phyloP scores from a whole-genome alignment of 2,797 vertebrate genomes.

The Bryconaethiops microstoma region DNA sequence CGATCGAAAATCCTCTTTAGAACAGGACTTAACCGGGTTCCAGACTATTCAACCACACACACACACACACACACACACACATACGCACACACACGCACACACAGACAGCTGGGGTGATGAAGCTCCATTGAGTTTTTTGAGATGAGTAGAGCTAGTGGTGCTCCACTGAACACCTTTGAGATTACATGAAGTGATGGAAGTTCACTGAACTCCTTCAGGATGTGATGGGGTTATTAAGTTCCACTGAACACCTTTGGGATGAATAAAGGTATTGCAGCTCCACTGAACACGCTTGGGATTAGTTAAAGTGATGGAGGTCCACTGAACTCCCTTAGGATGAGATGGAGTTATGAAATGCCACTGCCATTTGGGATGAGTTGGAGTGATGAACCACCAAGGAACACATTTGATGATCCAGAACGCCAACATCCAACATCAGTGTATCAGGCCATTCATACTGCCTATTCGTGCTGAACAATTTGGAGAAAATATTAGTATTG shows the following conservation, averaged over 20 bases:
- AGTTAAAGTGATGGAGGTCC: neutral
- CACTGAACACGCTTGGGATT: neutral
- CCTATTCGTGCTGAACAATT: too few relatives aligned
- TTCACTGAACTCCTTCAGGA: too few relatives aligned
- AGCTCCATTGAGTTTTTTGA: neutral
- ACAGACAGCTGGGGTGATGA: neutral
- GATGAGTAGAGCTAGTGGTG: neutral
- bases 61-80: conserved; percentile 23
- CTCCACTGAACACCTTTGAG: neutral
- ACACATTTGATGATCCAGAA: too few relatives aligned
- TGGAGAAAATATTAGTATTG: too few relatives aligned
- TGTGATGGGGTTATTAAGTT: too few relatives aligned
- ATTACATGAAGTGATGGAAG: too few relatives aligned
- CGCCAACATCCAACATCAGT: too few relatives aligned
- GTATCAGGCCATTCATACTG: too few relatives aligned
- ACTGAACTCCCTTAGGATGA: neutral
- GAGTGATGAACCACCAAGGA: neutral
- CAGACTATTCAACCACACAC: neutral
- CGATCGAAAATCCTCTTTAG: neutral
- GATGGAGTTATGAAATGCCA: neutral
- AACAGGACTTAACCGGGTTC: neutral
- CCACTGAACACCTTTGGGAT: neutral
- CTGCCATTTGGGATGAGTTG: neutral
- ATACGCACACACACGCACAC: conserved; percentile 30
- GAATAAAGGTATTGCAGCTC: neutral